Base-by-base conservation (phyloP, 1,140 invertebrate species). In the Musca domestica region DNA sequence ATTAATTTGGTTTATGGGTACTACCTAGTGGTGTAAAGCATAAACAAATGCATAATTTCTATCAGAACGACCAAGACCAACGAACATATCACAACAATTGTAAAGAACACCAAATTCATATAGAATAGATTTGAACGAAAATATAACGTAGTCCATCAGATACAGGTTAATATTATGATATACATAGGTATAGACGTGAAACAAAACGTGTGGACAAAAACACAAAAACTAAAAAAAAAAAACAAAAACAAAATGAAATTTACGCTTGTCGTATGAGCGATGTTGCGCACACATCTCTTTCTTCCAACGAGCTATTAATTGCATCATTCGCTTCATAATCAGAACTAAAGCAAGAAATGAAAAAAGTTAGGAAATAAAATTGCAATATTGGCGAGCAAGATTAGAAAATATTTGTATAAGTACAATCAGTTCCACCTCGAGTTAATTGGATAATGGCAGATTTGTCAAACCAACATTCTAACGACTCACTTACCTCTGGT, bases 211-310 rank as follows among this genome's bases (percentile, higher is more conserved):
- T 52, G 30, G 22, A 46, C 22, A 22, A 46, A 9, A 49, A 34
- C 25, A 48, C 27, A 23, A 47, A 58, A 66, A 64, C 17, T 66
- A 66, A 63, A 64, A 61, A 61, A 69, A 66, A 63, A 64, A 61
- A 61, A 72, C 52, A 49, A 70, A 71, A 73, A 52, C 64, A 48
- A 74, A 72, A 74, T 67, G 61, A 71, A 73, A 71, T 71, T 80
- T 80, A 80, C 78, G 78, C 78, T 75, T 80, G 78, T 76, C 78
- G 71, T 67, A 65, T 71, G 25, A 71, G 70, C 25, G 67, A 67
- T 66, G 63, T 51, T 46, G 64, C 64, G 49, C 69, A 48, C 58
- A 67, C 51, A 46, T 67, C 69, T 67, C 64, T 67, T 34, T 63
- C 66, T 54, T 52, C 66, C 56, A 30, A 49, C 61, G 54, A 46